A percentile compares a stretch with the other conserved stretches of the same genome.
phyloP scores from a whole-genome alignment of 2,797 vertebrate genomes.

The Leontopithecus rosalia region DNA sequence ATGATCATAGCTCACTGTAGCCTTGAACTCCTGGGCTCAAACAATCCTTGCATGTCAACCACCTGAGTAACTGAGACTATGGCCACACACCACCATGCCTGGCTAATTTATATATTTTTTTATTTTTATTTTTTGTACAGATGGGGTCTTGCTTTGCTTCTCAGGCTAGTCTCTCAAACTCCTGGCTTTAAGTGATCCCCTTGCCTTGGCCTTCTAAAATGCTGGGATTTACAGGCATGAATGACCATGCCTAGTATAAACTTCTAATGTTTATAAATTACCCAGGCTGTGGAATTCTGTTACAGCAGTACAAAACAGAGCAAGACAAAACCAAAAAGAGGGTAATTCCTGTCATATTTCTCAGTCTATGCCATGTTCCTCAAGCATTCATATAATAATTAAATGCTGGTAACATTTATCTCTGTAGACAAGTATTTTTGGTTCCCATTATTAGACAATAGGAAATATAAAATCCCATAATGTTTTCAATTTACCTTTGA shows the following conservation, averaged over 20 bases:
- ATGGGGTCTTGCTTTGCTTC: neutral
- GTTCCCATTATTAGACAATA: neutral
- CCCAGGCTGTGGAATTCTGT: neutral
- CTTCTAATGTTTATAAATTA: neutral
- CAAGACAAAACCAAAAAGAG: neutral
- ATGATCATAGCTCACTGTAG: too few species aligned
- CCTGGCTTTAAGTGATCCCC: neutral
- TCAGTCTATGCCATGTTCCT: neutral
- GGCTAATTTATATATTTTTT: neutral
- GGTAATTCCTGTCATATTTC: neutral
- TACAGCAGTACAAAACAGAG: neutral
- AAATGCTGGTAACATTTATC: neutral
- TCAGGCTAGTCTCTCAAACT: neutral
- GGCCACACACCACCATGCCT: neutral
- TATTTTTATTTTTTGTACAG: neutral
- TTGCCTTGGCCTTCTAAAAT: neutral
- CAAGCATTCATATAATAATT: neutral
- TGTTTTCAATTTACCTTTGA: neutral
- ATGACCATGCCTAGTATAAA: neutral
- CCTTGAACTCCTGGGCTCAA: too few species aligned
- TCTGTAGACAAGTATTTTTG: neutral
- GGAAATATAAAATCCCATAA: neutral
- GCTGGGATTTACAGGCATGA: neutral
- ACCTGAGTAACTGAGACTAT: neutral
- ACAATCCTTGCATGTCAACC: too few species aligned